Conservation (phyloP, 2,888 invertebrate genomes). For the Cheilosia soror region DNA sequence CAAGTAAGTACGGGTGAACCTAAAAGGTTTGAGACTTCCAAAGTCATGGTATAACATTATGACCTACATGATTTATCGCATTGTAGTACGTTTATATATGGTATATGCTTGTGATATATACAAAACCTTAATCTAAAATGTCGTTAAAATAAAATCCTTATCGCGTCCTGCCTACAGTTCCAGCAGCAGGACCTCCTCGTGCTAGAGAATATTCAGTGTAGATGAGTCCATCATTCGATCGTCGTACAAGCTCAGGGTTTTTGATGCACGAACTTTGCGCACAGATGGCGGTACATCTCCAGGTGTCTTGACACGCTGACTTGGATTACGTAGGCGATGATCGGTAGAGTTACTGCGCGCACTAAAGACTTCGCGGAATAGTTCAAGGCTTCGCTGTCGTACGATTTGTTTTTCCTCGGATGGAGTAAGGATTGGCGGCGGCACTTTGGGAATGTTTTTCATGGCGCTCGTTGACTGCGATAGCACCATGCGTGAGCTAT, state of each 20-base stretch:
- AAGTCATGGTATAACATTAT: constrained; percentile 30
- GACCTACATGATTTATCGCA: neutral
- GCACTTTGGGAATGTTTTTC: constrained; percentile 78
- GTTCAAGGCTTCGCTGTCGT: constrained; percentile 89
- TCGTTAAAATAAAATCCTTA: constrained; percentile 30
- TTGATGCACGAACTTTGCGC: constrained; percentile 88
- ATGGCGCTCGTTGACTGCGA: constrained; percentile 78
- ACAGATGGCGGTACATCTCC: constrained; percentile 93
- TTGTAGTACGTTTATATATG: constrained; percentile 4
- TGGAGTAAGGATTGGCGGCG: constrained; percentile 22
- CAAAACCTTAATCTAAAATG: constrained; percentile 56
- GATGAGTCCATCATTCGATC: constrained; percentile 92
- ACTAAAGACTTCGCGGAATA: constrained; percentile 90
- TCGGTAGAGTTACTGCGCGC: constrained; percentile 86
- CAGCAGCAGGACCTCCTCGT: constrained; percentile 84
- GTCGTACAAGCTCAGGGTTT: constrained; percentile 93
- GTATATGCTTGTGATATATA: constrained; percentile 41
- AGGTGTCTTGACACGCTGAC: constrained; percentile 91
- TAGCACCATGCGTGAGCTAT: constrained; percentile 78
- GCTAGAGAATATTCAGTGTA: constrained; percentile 83
- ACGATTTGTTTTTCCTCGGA: constrained; percentile 80
- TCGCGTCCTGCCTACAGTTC: constrained; percentile 80
- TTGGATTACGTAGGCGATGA: constrained; percentile 88
- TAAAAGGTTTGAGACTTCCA: constrained; percentile 16
- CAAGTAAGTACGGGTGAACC: constrained; percentile 27